These are phyloP conservation scores for Sarcophaga bullata DNA, from an alignment of 1,140 invertebrate genomes.

Conservation along the genomic window DNA sequence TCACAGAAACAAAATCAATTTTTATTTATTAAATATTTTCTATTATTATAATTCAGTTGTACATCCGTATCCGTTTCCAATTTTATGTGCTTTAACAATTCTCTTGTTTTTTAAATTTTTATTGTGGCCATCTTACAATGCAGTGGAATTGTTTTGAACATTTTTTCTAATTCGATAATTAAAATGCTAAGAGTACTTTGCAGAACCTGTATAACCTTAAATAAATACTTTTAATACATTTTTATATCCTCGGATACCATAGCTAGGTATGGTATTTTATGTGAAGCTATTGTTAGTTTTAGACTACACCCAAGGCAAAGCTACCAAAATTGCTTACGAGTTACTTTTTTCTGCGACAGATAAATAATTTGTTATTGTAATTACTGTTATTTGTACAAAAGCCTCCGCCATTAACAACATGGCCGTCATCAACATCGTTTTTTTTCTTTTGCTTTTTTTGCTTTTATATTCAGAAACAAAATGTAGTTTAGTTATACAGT, in stretches of 20 bases:
- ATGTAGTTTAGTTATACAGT: too few species aligned
- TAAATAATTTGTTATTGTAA: not conserved
- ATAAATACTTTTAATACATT: not conserved
- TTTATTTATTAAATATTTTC: too few species aligned
- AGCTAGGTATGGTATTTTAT: not conserved
- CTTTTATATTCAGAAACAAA: too few species aligned
- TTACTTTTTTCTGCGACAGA: not conserved
- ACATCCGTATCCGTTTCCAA: not conserved
- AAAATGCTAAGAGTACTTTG: constrained; percentile 32
- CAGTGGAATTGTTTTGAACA: not conserved
- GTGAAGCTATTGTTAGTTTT: not conserved
- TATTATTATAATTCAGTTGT: not conserved
- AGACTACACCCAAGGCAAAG: not conserved
- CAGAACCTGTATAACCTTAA: not conserved
- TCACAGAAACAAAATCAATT: too few species aligned
- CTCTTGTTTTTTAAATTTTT: not conserved
- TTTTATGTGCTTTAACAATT: not conserved
- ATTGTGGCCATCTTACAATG: not conserved
- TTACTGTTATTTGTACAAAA: too few species aligned
- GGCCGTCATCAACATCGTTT: too few species aligned
- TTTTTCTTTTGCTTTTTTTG: too few species aligned
- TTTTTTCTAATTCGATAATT: constrained; percentile 29
- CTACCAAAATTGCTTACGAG: too few species aligned
- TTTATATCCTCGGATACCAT: not conserved
- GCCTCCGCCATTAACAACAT: too few species aligned